phyloP scores from a whole-genome alignment of 1,140 invertebrate species.

The Trichonephila inaurata region DNA sequence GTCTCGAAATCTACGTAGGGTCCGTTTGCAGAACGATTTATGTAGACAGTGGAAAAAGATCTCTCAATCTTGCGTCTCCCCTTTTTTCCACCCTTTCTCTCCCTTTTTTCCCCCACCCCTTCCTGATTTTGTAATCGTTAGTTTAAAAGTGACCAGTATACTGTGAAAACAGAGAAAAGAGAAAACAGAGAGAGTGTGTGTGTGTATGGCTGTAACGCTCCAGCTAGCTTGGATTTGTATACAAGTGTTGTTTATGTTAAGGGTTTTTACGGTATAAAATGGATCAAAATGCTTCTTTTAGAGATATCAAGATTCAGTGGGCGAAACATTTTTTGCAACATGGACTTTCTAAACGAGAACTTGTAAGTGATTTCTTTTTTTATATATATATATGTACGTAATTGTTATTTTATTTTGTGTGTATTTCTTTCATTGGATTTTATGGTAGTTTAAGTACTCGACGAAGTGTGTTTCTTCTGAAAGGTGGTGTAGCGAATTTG shows the following conservation, averaged over 20 bases:
- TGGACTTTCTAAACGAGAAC: not conserved
- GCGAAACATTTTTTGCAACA: conserved; percentile 49
- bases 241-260: conserved; percentile 27
- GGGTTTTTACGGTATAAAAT: conserved; percentile 7
- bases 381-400: not conserved
- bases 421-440: not conserved
- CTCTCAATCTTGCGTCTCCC: not conserved
- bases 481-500: too few relatives aligned
- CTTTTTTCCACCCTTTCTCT: not conserved
- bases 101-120: not conserved
- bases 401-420: not conserved
- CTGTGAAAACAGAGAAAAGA: conserved; percentile 19
- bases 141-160: not conserved
- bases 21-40: conserved; percentile 1
- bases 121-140: not conserved
- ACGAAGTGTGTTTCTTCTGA: too few relatives aligned
- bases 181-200: not conserved
- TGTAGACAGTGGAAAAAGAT: not conserved
- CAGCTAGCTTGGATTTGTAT: conserved; percentile 19
- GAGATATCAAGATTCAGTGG: conserved; percentile 42
- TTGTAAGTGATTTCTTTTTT: conserved; percentile 10
- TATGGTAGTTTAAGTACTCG: not conserved
- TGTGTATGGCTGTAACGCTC: conserved; percentile 24
- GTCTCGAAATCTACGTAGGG: conserved; percentile 13
- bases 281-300: conserved; percentile 40